These are phyloP conservation scores for Drosophila melanogaster DNA, from an alignment of 1,140 invertebrate genomes.

Conservation along the genomic window DNA sequence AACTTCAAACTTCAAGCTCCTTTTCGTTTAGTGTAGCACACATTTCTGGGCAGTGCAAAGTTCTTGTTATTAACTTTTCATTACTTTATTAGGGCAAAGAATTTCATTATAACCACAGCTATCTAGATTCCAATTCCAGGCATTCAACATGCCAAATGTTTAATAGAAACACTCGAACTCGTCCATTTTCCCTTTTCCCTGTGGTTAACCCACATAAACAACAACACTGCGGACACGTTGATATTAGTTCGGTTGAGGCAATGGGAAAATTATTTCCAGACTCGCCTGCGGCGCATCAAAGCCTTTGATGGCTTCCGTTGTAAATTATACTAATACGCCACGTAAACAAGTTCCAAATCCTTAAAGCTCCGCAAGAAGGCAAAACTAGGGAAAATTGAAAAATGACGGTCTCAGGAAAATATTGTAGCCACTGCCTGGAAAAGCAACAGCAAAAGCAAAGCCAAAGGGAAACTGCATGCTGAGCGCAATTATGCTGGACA, in stretches of 20 bases:
- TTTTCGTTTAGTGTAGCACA: constrained; percentile 13
- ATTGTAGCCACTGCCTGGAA: constrained; percentile 15
- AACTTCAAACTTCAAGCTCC: too few relatives aligned
- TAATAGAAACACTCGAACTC: constrained; percentile 18
- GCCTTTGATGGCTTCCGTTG: constrained; percentile 78
- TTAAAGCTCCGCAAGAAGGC: constrained; percentile 58
- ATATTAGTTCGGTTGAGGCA: constrained; percentile 64
- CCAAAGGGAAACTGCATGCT: constrained; percentile 74
- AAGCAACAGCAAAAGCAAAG: constrained; percentile 20
- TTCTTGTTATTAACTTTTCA: constrained; percentile 25
- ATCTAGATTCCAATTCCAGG: constrained; percentile 28
- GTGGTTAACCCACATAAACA: constrained; percentile 38
- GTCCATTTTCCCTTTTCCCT: constrained; percentile 29
- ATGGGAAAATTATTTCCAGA: constrained; percentile 67
- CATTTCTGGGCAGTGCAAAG: constrained; percentile 5
- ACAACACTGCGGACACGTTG: constrained; percentile 43
- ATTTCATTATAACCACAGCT: constrained; percentile 19
- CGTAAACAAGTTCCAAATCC: constrained; percentile 79
- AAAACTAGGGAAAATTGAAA: constrained; percentile 52
- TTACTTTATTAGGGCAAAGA: constrained; percentile 32
- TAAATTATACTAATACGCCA: constrained; percentile 79
- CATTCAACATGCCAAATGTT: constrained; percentile 26
- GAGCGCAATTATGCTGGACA: constrained; percentile 82
- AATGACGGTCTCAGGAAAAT: constrained; percentile 30
- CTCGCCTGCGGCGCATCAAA: constrained; percentile 67